Base-by-base conservation (phyloP, 2,888 invertebrate genomes). In the Congeria kusceri region DNA sequence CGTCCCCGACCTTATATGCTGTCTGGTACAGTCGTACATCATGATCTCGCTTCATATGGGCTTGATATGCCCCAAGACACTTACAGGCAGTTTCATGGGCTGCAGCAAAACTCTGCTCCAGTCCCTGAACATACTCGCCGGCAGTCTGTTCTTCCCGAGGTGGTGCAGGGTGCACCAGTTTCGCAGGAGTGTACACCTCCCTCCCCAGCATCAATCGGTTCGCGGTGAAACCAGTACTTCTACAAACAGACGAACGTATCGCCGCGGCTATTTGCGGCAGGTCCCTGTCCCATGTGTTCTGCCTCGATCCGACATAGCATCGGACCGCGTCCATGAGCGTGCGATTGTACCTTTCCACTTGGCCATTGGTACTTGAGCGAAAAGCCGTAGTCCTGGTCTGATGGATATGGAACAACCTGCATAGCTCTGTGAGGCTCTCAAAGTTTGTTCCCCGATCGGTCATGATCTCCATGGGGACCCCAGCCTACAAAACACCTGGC, bases 211-310 rank as follows among this genome's bases (percentile, higher is more conserved):
- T 58, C n/a, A 58, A 11, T 15, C n/a, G 18, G n/a, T 58, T 58
- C 1, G 58, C 5, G 9, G 58, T 27, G 58, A 27, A 58, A 15
- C 58, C 58, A 13, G 58, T 58, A 28, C 28, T 11, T 18, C 28
- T 3, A 58, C 28, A 27, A 3, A 58, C 5, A 3, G 58, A 58
- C 28, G 58, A 58, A 25, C 28, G 25, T 11, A 58, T 23, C 9
- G 58, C 58, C n/a, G 28, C 5, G 23, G 58, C 58, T 11, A 58
- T 58, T n/a, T 58, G 58, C 28, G 28, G 67, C 1, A 68, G 44
- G 1, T 44, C 13, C 15, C n/a, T 59, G 29, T 68, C 67, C 67
- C 58, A 68, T 18, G 59, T 58, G n/a, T 28, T 7, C 18, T 57
- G 67, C n/a, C 39, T 59, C 11, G 53, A n/a, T 25, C 20, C 20